These are phyloP conservation scores for Cheilosia vernalis DNA, from an alignment of 2,888 invertebrate genomes.

Conservation along the genomic window DNA sequence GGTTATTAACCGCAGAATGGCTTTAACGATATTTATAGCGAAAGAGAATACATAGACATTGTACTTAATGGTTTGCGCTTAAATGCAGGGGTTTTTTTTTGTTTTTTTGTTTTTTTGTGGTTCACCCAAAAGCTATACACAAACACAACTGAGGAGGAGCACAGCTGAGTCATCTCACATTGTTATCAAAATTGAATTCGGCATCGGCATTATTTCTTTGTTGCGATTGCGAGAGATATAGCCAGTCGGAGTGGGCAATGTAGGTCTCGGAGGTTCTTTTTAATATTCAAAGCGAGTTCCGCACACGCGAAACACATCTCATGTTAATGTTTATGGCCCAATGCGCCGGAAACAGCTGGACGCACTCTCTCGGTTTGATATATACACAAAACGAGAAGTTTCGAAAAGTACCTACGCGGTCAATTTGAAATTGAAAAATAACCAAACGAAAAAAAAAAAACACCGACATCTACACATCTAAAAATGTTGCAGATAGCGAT, in stretches of 20 bases:
- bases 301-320: constrained; percentile 39
- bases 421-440: constrained; percentile 45
- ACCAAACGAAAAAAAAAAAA: too few species aligned
- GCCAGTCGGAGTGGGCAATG: constrained; percentile 32
- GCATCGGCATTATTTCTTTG: constrained; percentile 54
- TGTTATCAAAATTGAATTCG: constrained; percentile 63
- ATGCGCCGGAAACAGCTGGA: constrained; percentile 70
- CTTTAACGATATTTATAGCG: constrained; percentile 74
- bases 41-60: constrained; percentile 54
- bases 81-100: constrained; percentile 41
- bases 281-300: constrained; percentile 65
- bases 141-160: constrained; percentile 50
- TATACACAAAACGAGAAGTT: not conserved
- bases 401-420: not conserved
- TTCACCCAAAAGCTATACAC: constrained; percentile 41
- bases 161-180: constrained; percentile 67
- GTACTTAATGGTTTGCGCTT: constrained; percentile 68
- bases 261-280: constrained; percentile 61
- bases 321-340: constrained; percentile 48
- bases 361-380: constrained; percentile 16
- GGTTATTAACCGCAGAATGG: constrained; percentile 74
- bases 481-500: constrained; percentile 41
- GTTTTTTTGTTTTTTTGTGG: too few species aligned
- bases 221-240: constrained; percentile 30
- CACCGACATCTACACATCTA: not conserved